phyloP scores from a whole-genome alignment of 2,888 invertebrate species.

The Keiferia lycopersicella region DNA sequence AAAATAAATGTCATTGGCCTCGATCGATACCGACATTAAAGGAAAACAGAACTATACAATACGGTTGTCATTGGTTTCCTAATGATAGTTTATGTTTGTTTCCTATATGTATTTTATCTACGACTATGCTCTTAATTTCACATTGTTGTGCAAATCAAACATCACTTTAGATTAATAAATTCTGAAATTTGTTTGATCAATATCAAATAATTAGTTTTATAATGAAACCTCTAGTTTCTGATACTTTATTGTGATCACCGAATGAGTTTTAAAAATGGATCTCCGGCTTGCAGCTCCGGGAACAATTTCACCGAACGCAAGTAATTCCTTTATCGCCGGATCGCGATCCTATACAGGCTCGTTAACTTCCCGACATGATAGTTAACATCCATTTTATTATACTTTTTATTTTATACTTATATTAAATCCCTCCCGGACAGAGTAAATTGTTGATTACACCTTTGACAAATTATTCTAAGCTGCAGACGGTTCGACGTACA shows the following conservation, averaged over 20 bases:
- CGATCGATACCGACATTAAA: no score
- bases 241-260: background rate
- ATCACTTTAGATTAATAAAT: no score
- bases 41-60: no score
- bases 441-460: conserved; percentile 63
- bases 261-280: background rate
- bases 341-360: conserved; percentile 44
- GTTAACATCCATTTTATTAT: conserved; percentile 65
- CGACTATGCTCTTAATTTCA: no score
- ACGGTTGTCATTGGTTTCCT: no score
- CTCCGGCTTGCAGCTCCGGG: conserved; percentile 18
- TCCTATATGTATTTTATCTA: no score
- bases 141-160: no score
- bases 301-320: conserved; percentile 39
- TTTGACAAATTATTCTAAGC: conserved; percentile 47
- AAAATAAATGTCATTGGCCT: no score
- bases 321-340: conserved; percentile 29
- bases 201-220: no score
- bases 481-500: conserved; percentile 35
- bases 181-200: no score
- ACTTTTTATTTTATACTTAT: conserved; percentile 48
- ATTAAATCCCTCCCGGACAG: conserved; percentile 52
- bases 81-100: no score
- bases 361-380: conserved; percentile 66
- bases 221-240: background rate